phyloP scores from a whole-genome alignment of 2,797 vertebrate species.

The Ctenopoma kingsleyae region DNA sequence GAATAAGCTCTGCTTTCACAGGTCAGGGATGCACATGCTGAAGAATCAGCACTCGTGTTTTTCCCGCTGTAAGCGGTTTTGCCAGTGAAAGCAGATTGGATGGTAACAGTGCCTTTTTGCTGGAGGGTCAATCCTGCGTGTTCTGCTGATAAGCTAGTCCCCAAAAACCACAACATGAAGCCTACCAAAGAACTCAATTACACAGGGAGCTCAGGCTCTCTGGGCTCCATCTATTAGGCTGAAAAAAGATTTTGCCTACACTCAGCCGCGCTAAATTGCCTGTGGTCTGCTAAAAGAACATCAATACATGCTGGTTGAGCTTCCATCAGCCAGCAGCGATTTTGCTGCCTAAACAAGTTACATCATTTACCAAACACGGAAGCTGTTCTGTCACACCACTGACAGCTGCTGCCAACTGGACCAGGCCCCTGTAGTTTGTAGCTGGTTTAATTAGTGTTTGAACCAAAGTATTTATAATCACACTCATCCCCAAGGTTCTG shows the following conservation, averaged over 20 bases:
- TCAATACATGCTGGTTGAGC: conserved; percentile 65
- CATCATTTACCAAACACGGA: conserved; percentile 76
- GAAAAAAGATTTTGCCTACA: conserved; percentile 60
- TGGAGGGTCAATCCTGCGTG: conserved; percentile 69
- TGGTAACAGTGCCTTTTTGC: conserved; percentile 75
- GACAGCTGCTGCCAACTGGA: conserved; percentile 79
- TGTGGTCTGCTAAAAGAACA: conserved; percentile 69
- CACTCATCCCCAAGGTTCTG: conserved; percentile 70
- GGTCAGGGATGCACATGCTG: conserved; percentile 85
- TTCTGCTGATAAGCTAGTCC: conserved; percentile 84
- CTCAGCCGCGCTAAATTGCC: conserved; percentile 57
- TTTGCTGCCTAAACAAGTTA: conserved; percentile 75
- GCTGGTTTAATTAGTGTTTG: conserved; percentile 82
- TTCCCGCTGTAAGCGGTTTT: conserved; percentile 87
- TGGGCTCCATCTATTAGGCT: conserved; percentile 54
- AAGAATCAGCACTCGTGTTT: conserved; percentile 86
- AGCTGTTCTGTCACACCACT: conserved; percentile 71
- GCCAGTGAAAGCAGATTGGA: conserved; percentile 82
- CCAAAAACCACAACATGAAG: conserved; percentile 72
- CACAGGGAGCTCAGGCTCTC: conserved; percentile 59
- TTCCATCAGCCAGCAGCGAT: conserved; percentile 65
- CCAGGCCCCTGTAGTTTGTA: conserved; percentile 61
- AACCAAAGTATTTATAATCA: conserved; percentile 81
- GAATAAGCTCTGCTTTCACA: conserved; percentile 85
- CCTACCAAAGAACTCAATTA: conserved; percentile 77